Percentiles rank a stretch among this genome's conserved stretches.
These are phyloP conservation scores for Xestia rhomboidea DNA, from an alignment of 2,888 invertebrate genomes.

Conservation along the genomic window DNA sequence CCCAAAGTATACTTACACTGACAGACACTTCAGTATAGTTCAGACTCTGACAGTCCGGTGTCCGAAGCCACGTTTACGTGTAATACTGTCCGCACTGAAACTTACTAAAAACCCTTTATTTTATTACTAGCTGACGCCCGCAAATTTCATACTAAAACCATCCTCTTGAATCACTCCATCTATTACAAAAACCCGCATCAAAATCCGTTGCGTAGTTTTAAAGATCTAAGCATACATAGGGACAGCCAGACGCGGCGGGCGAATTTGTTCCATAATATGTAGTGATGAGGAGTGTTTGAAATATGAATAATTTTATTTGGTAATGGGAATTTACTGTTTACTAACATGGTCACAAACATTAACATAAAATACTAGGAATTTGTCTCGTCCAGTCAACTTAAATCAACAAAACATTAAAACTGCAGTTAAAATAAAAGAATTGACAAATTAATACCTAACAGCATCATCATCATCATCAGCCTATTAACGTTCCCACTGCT, in stretches of 20 bases:
- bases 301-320: constrained; percentile 1
- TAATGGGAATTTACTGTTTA: not conserved
- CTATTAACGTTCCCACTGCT: too few relatives aligned
- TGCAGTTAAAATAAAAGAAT: not conserved
- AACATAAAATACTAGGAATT: not conserved
- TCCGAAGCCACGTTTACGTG: not conserved
- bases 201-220: too few relatives aligned
- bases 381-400: not conserved
- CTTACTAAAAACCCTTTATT: not conserved
- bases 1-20: not conserved
- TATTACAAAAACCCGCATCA: too few relatives aligned
- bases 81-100: not conserved
- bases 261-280: too few relatives aligned
- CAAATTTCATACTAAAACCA: too few relatives aligned
- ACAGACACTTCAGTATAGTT: not conserved
- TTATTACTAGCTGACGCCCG: too few relatives aligned
- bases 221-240: too few relatives aligned
- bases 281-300: not conserved
- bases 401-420: not conserved
- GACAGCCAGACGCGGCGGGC: too few relatives aligned
- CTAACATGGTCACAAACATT: not conserved
- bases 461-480: too few relatives aligned
- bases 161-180: too few relatives aligned
- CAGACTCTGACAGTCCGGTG: not conserved
- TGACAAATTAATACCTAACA: not conserved